Base-by-base conservation (phyloP, 2,888 invertebrate genomes). In the Boloria selene region DNA sequence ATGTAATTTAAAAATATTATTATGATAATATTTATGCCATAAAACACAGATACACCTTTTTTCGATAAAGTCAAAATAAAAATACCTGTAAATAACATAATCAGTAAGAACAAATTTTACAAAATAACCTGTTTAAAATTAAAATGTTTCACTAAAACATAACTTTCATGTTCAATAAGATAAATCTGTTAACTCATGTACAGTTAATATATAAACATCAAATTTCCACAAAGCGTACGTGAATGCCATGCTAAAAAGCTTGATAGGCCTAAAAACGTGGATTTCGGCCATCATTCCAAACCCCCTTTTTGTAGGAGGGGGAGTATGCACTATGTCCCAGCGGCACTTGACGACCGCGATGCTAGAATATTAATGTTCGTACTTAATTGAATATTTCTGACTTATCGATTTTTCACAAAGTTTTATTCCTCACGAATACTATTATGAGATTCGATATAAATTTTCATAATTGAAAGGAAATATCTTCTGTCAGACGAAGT, bases 181-280 rank as follows among this genome's bases (percentile, higher is more conserved):
- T 65, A 62, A 62, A 65, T 55, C 42, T 45, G n/a, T 52, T 52
- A 63, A 58, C 61, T 73, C 74, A 73, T 70, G 63, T 70, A 73
- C 71, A 72, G 73, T 73, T 77, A 75, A 75, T 76, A 76, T 76
- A 79, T 77, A 80, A 75, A 76, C 75, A 77, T 74, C 75, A 75
- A 82, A 82, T 79, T 76, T 76, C 77, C 79, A 76, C 80, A 81
- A 79, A 79, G 79, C 80, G 81, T 77, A 84, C 83, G 82, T 82
- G 86, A 63, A 69, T 70, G 77, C 79, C 78, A 82, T 86, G 80
- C 88, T 87, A 88, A 90, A 90, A 90, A 87, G 85, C 81, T 80
- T 77, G 79, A 86, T 86, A 89, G 90, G 90, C 90, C 90, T 89
- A 90, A 90, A 91, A 91, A 90, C 86, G 86, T 79, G 84, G 74